These are phyloP conservation scores for Apis cerana DNA, from an alignment of 1,140 invertebrate genomes.

Conservation along the genomic window DNA sequence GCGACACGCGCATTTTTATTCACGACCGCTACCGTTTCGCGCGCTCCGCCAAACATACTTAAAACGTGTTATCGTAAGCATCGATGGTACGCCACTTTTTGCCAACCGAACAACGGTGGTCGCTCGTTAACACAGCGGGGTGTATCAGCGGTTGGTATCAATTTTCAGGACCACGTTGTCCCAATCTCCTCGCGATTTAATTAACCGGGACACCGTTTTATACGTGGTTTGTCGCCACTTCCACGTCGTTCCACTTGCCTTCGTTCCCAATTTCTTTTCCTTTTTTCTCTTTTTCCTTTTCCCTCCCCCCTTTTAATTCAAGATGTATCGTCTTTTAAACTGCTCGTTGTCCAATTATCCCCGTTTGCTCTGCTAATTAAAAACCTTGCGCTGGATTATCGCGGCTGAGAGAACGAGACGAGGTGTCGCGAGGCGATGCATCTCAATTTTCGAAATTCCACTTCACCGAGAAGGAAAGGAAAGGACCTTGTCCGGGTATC, in stretches of 20 bases:
- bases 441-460: background rate
- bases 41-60: background rate
- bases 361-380: slow-evolving; percentile 32
- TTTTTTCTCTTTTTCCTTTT: background rate
- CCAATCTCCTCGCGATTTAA: slow-evolving; percentile 24
- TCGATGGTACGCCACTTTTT: slow-evolving; percentile 24
- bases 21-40: background rate
- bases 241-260: background rate
- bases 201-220: slow-evolving; percentile 30
- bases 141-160: slow-evolving; percentile 46
- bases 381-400: background rate
- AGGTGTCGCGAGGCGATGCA: background rate
- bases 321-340: slow-evolving; percentile 40
- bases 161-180: slow-evolving; percentile 25
- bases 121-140: slow-evolving; percentile 41
- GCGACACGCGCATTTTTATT: slow-evolving; percentile 33
- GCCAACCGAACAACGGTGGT: slow-evolving; percentile 23
- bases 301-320: background rate
- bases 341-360: slow-evolving; percentile 58
- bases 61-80: slow-evolving; percentile 37
- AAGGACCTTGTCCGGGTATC: too few relatives aligned
- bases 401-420: background rate
- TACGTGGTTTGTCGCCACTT: slow-evolving; percentile 28
- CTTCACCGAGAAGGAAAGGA: too few relatives aligned
- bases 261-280: background rate